Evolutionary conservation across 2,888 invertebrate species (phyloP).

Genomic region (Andrena praecox): DNA sequence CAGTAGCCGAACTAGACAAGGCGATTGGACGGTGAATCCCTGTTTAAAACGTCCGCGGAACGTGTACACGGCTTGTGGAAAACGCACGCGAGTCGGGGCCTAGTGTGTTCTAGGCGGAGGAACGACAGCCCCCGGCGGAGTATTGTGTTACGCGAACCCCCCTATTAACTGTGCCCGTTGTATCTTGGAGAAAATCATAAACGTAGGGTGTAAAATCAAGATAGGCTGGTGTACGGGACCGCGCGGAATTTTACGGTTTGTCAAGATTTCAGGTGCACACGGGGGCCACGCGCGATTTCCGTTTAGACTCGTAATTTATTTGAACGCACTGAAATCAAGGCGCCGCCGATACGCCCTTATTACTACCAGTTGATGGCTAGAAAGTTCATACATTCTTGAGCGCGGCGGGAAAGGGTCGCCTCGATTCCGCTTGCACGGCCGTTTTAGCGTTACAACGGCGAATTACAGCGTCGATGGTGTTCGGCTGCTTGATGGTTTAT

Average conservation of each 20-base stretch:
- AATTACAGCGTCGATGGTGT: constrained; percentile 20
- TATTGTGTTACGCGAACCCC: constrained; percentile 52
- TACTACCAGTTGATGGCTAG: constrained; percentile 42
- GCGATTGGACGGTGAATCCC: neutral
- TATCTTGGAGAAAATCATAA: constrained; percentile 64
- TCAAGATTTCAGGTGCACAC: constrained; percentile 40
- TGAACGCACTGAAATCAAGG: constrained; percentile 23
- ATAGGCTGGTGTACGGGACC: constrained; percentile 37
- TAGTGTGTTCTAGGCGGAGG: constrained; percentile 4
- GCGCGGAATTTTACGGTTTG: constrained; percentile 55
- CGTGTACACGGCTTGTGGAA: neutral
- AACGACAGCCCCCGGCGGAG: constrained; percentile 28
- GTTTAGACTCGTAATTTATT: constrained; percentile 32
- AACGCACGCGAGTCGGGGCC: constrained; percentile 11
- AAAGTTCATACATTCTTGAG: constrained; percentile 14
- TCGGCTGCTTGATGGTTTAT: constrained; percentile 12
- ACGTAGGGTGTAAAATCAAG: constrained; percentile 63
- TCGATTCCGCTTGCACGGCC: neutral
- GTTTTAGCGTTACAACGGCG: constrained; percentile 12
- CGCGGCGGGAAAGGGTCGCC: neutral
- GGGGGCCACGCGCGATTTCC: neutral
- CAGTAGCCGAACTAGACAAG: constrained; percentile 1
- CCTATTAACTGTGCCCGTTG: constrained; percentile 44
- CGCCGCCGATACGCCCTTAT: constrained; percentile 32
- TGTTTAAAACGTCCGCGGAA: constrained; percentile 3